Evolutionary conservation across 2,113 vertebrate species (phyloP).

Genomic region (Tetrax tetrax): DNA sequence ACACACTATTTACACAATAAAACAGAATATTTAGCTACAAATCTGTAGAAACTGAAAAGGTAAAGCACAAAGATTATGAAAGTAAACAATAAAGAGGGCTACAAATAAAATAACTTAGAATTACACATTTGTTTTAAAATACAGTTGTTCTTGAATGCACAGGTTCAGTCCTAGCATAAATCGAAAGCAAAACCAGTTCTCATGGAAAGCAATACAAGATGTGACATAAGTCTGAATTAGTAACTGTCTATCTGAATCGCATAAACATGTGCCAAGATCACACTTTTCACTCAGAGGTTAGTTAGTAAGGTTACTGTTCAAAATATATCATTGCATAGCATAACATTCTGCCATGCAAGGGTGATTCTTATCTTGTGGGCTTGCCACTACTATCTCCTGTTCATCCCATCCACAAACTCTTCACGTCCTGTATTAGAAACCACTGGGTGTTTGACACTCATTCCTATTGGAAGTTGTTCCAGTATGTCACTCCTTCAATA

Average conservation of each 20-base stretch:
- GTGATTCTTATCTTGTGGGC: neutral
- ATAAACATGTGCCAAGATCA: neutral
- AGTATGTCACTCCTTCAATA: neutral
- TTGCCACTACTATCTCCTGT: neutral
- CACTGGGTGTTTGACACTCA: neutral
- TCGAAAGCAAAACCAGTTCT: neutral
- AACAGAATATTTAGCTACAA: neutral
- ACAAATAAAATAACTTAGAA: neutral
- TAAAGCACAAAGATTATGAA: neutral
- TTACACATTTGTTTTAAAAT: neutral
- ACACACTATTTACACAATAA: neutral
- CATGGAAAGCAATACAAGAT: neutral
- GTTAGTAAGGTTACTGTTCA: neutral
- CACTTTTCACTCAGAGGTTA: neutral
- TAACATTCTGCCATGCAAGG: neutral
- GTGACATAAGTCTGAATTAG: neutral
- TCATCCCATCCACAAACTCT: neutral
- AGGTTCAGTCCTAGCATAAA: neutral
- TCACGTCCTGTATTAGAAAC: neutral
- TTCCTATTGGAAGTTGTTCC: neutral
- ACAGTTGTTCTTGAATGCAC: neutral
- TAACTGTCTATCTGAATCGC: neutral
- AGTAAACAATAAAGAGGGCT: neutral
- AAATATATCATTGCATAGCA: neutral
- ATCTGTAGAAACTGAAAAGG: slow-evolving; percentile 21